These are phyloP conservation scores for Vombatus ursinus DNA, from an alignment of 2,113 vertebrate genomes.

Conservation along the genomic window DNA sequence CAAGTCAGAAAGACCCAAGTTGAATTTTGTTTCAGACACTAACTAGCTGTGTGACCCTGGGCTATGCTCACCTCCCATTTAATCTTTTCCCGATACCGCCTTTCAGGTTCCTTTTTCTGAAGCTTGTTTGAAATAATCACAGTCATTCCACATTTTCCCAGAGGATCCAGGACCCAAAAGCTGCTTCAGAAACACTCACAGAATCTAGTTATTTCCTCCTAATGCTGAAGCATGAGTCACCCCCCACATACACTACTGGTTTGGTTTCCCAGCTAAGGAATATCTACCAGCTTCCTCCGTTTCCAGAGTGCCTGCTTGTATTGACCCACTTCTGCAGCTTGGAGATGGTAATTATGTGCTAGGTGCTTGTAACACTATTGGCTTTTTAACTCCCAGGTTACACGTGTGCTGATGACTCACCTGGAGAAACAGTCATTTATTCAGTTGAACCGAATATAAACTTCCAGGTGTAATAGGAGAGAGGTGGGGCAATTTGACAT, in stretches of 20 bases:
- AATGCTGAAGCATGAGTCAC: not conserved
- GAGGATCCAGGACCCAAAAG: conserved; percentile 26
- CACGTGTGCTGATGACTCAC: not conserved
- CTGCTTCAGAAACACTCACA: not conserved
- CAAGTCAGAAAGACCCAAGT: not conserved
- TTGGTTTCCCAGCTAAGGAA: not conserved
- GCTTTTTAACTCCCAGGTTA: not conserved
- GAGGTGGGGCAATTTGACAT: not conserved
- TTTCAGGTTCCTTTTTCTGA: conserved; percentile 2
- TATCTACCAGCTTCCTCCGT: not conserved
- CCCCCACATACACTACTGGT: not conserved
- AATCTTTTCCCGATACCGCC: not conserved
- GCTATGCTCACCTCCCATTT: not conserved
- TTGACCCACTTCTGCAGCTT: not conserved
- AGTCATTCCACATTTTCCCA: conserved; percentile 1
- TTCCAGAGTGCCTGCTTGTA: not conserved
- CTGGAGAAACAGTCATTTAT: not conserved
- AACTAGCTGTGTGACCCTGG: not conserved
- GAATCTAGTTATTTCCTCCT: conserved; percentile 15
- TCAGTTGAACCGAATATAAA: not conserved
- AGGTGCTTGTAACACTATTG: not conserved
- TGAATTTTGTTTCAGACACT: not conserved
- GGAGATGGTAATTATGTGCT: not conserved
- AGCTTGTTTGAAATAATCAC: not conserved
- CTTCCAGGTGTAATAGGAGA: not conserved